A percentile compares a stretch with the other conserved stretches of the same genome.
These are phyloP conservation scores for Zootermopsis nevadensis DNA, from an alignment of 2,888 invertebrate species.

Conservation along the genomic window DNA sequence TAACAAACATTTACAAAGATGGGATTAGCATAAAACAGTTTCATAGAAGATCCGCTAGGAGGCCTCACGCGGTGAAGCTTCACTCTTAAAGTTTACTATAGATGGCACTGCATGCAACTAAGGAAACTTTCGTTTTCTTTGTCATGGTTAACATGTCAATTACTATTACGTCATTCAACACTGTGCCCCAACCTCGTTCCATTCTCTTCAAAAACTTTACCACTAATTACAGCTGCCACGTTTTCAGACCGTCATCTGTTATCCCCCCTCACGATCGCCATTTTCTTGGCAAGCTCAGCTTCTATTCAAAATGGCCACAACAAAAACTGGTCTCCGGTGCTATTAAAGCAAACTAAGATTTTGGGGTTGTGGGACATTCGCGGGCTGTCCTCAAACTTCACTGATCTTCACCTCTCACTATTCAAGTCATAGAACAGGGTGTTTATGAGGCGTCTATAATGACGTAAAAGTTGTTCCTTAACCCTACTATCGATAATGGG, in stretches of 20 bases:
- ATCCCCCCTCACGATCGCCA: neutral
- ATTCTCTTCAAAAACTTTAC: neutral
- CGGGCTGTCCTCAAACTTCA: too few relatives aligned
- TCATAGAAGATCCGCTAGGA: too few relatives aligned
- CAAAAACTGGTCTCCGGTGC: neutral
- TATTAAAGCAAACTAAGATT: neutral
- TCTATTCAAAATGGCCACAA: conserved; percentile 8
- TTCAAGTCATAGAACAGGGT: too few relatives aligned
- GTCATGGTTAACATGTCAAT: conserved; percentile 19
- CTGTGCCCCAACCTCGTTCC: too few relatives aligned
- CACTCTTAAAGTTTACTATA: neutral
- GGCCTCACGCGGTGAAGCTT: too few relatives aligned
- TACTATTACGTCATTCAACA: neutral
- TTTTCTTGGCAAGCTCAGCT: neutral
- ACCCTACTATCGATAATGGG: too few relatives aligned
- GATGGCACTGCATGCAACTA: neutral
- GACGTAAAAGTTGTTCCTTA: too few relatives aligned
- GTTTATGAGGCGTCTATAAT: too few relatives aligned
- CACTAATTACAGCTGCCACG: conserved; percentile 5
- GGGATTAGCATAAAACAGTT: too few relatives aligned
- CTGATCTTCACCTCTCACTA: too few relatives aligned
- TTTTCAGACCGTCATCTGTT: conserved; percentile 10
- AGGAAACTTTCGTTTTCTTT: neutral
- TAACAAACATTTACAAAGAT: too few relatives aligned
- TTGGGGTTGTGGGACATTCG: too few relatives aligned